Evolutionary conservation across 2,888 invertebrate genomes (phyloP), one percentile per base, ranked within the genome.

Genomic region (Agrochola circellaris): DNA sequence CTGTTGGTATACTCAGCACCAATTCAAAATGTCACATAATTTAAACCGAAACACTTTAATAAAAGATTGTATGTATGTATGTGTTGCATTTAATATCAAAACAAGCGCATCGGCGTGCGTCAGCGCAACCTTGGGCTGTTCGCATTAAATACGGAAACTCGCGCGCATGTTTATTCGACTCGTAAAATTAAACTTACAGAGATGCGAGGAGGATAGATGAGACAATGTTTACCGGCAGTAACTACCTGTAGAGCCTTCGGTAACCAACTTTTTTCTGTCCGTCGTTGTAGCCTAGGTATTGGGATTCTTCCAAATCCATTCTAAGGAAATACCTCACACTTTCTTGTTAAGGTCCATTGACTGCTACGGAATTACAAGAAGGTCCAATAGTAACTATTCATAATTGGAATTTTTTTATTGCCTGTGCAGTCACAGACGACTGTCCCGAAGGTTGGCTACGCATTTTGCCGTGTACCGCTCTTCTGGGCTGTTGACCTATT

Each of bases 81-180:
- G 54, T 86, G 83, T 86, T 79, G 83, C 79, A 58, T 84, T 87
- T 79, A 83, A 80, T 85, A 85, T 86, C 77, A 88, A 89, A 83
- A 87, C 83, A 86, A 82, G 85, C 85, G 81, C 89, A 86, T 85
- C 89, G 81, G 82, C 83, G 81, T 89, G 91, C 90, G 89, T 85
- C 86, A 78, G 85, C 81, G 85, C 88, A 91, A 87, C 92, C 92
- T 92, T 93, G 93, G 88, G 88, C 87, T 88, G 87, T 87, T 87
- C 88, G 87, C 89, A 82, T 89, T 91, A 90, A 91, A 92, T 92
- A 90, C 92, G 94, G 94, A 93, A 94, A 93, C 92, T 89, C 90
- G 75, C 85, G 91, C 89, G 91, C 91, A 89, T 89, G 91, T 93
- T 93, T 93, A 93, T 92, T 91, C 85, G 87, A 87, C 90, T 93